Conservation (phyloP, 2,797 vertebrate species). For the Geotrypetes seraphini region DNA sequence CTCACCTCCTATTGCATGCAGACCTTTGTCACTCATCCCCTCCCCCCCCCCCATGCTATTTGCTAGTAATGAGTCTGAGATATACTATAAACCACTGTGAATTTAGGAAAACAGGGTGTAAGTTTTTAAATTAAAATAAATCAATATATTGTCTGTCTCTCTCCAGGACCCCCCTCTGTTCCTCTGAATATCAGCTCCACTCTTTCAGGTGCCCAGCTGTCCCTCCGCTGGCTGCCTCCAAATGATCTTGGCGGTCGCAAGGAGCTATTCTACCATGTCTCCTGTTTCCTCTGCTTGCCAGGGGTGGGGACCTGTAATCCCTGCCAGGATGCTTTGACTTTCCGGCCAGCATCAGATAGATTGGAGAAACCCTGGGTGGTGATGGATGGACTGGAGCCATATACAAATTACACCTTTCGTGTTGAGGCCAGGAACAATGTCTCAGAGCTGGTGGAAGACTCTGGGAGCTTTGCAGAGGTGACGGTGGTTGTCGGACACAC, state of each 20-base stretch:
- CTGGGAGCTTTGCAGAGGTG: no score
- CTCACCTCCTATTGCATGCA: no score
- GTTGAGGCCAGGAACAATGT: constrained; percentile 51
- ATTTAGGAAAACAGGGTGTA: no score
- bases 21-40: no score
- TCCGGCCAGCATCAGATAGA: constrained; percentile 34
- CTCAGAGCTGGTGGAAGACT: constrained; percentile 37
- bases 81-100: no score
- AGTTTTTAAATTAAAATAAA: no score
- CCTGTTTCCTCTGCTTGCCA: constrained; percentile 35
- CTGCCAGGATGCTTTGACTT: constrained; percentile 29
- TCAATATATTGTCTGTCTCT: no score
- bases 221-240: constrained; percentile 48
- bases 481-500: no score
- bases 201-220: constrained; percentile 40
- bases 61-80: no score
- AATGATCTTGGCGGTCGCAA: constrained; percentile 40
- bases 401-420: constrained; percentile 52
- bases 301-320: constrained; percentile 34
- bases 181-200: constrained; percentile 54
- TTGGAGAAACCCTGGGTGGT: constrained; percentile 28
- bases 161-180: constrained; percentile 44
- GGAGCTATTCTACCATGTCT: constrained; percentile 47
- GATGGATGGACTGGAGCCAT: constrained; percentile 43
- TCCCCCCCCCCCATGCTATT: no score